These are phyloP conservation scores for Adrianichthys oophorus DNA, from an alignment of 2,797 vertebrate genomes.

Conservation along the genomic window DNA sequence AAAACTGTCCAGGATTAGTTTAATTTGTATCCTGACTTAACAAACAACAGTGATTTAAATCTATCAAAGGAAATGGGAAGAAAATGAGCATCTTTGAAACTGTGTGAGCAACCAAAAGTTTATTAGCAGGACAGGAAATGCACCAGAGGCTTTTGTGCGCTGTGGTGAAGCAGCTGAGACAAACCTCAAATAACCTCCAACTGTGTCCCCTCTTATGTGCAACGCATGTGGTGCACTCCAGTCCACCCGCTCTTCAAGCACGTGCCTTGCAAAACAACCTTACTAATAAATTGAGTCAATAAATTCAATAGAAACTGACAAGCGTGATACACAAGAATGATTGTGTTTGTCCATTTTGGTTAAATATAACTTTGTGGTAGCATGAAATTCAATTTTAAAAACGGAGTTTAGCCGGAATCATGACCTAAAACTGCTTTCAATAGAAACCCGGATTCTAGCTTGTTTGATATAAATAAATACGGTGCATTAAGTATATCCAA, in stretches of 20 bases:
- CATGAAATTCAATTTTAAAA: slow-evolving; percentile 37
- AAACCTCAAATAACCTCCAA: slow-evolving; percentile 52
- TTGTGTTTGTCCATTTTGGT: slow-evolving; percentile 35
- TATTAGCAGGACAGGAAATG: slow-evolving; percentile 25
- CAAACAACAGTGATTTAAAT: slow-evolving; percentile 25
- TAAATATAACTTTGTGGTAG: slow-evolving; percentile 49
- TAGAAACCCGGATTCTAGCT: not conserved
- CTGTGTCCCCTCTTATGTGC: slow-evolving; percentile 29
- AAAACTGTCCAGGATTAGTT: not conserved
- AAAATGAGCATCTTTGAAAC: slow-evolving; percentile 28
- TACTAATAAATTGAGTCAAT: slow-evolving; percentile 38
- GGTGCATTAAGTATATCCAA: slow-evolving; percentile 13
- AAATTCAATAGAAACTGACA: slow-evolving; percentile 26
- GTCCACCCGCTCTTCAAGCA: not conserved
- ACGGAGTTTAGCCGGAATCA: slow-evolving; percentile 24
- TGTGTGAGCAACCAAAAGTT: slow-evolving; percentile 6
- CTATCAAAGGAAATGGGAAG: slow-evolving; percentile 6
- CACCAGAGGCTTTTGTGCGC: slow-evolving; percentile 45
- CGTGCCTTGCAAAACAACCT: slow-evolving; percentile 22
- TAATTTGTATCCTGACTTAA: not conserved
- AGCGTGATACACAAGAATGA: slow-evolving; percentile 35
- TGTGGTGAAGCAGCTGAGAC: slow-evolving; percentile 54
- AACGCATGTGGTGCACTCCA: slow-evolving; percentile 11
- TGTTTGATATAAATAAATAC: slow-evolving; percentile 3
- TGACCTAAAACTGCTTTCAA: not conserved